A percentile compares a stretch with the other conserved stretches of the same genome.
These are phyloP conservation scores for Natrix natrix DNA, from an alignment of 2,797 vertebrate genomes.

Conservation along the genomic window DNA sequence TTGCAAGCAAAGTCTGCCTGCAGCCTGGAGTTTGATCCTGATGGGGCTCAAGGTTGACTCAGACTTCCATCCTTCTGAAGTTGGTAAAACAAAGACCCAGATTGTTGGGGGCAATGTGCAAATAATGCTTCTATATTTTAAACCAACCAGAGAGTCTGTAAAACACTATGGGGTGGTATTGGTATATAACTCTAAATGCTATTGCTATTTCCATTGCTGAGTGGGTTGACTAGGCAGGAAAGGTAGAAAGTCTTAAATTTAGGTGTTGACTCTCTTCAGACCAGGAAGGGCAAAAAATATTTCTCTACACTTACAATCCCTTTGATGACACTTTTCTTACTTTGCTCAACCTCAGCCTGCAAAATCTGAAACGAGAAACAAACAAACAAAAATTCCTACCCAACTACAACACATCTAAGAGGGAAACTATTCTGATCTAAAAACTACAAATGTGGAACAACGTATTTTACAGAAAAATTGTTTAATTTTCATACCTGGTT, in stretches of 20 bases:
- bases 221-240: not conserved
- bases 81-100: too few species aligned
- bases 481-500: constrained; percentile 61
- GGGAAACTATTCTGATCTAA: not conserved
- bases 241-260: not conserved
- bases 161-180: too few species aligned
- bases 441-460: not conserved
- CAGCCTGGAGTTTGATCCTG: too few species aligned
- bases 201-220: not conserved
- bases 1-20: too few species aligned
- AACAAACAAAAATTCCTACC: too few species aligned
- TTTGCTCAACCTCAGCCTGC: not conserved
- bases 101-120: too few species aligned
- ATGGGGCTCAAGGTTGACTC: too few species aligned
- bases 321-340: not conserved
- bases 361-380: not conserved
- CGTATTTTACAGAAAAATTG: not conserved
- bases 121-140: too few species aligned
- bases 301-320: not conserved
- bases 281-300: not conserved
- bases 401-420: not conserved
- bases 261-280: not conserved
- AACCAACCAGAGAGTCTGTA: too few species aligned
- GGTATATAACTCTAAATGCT: not conserved
- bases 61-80: too few species aligned